These are phyloP conservation scores for Leptinotarsa tumamoca DNA, from an alignment of 2,888 invertebrate genomes.

Conservation along the genomic window DNA sequence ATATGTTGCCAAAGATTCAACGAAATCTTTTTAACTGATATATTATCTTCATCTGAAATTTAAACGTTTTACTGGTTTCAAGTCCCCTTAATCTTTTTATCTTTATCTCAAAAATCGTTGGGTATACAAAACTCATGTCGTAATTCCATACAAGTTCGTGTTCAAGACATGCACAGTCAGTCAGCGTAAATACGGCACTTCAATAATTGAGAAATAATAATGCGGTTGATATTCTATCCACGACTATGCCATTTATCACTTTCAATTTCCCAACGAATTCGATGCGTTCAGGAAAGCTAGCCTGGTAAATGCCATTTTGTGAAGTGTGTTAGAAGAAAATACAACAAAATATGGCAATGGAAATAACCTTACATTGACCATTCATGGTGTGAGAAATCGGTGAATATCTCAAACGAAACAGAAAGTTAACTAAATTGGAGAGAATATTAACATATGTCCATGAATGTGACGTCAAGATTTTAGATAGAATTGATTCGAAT, in stretches of 20 bases:
- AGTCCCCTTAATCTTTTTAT: too few relatives aligned
- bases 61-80: too few relatives aligned
- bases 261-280: constrained; percentile 25
- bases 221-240: constrained; percentile 19
- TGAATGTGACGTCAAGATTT: too few relatives aligned
- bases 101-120: neutral
- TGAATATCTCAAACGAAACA: neutral
- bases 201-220: constrained; percentile 23
- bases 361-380: neutral
- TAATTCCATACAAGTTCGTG: neutral
- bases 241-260: constrained; percentile 25
- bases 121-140: neutral
- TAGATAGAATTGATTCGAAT: too few relatives aligned
- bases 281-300: constrained; percentile 5
- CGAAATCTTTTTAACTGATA: too few relatives aligned
- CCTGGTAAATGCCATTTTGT: neutral
- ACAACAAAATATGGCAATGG: neutral
- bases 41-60: too few relatives aligned
- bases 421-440: too few relatives aligned
- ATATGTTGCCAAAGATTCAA: too few relatives aligned
- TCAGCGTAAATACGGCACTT: neutral
- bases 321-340: neutral
- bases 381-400: neutral
- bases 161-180: constrained; percentile 19
- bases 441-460: too few relatives aligned